Evolutionary conservation across 1,140 invertebrate genomes (phyloP).

Genomic region (Orchestia grillus): DNA sequence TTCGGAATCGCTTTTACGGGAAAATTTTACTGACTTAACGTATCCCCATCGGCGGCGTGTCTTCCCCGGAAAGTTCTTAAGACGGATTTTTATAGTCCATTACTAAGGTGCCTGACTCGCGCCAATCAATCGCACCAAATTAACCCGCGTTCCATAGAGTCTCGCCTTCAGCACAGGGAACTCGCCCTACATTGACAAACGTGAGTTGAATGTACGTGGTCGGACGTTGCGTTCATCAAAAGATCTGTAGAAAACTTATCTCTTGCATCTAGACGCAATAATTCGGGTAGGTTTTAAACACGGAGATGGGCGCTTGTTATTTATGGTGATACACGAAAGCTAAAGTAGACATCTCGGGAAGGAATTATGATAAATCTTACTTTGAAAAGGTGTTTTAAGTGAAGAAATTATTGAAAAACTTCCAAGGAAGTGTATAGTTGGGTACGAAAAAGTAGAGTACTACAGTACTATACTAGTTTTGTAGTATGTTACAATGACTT

Average conservation of each 20-base stretch:
- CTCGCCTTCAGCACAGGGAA: background rate
- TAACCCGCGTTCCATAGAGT: background rate
- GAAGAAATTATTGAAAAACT: too few species aligned
- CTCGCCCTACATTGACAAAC: background rate
- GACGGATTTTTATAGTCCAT: background rate
- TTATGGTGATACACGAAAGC: too few species aligned
- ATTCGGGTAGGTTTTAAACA: too few species aligned
- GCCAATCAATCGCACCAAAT: constrained; percentile 7
- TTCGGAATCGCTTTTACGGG: background rate
- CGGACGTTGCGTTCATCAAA: background rate
- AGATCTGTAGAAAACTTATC: background rate
- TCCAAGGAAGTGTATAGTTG: too few species aligned
- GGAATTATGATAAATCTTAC: too few species aligned
- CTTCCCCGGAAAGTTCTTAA: background rate
- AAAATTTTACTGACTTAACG: background rate
- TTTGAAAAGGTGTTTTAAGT: too few species aligned
- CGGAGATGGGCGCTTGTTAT: too few species aligned
- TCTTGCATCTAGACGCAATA: too few species aligned
- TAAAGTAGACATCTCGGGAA: too few species aligned
- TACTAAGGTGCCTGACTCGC: background rate
- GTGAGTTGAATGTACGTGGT: background rate
- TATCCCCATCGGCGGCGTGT: background rate
- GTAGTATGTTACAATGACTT: too few species aligned
- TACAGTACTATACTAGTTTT: too few species aligned
- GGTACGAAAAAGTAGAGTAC: too few species aligned